phyloP scores from a whole-genome alignment of 1,140 invertebrate species.

The Carcinoscorpius rotundicauda region DNA sequence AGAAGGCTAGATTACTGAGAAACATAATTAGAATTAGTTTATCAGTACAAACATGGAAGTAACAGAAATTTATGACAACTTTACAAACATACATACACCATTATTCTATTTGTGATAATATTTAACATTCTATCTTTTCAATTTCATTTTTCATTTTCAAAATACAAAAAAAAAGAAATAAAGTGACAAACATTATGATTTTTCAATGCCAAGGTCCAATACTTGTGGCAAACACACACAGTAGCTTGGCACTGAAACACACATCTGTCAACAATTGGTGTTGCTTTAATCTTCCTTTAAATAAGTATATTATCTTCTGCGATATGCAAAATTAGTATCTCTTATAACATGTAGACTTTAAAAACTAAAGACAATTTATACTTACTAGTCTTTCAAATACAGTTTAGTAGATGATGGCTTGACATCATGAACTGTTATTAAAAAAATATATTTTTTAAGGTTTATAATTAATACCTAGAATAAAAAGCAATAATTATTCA shows the following conservation, averaged over 20 bases:
- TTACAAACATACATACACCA: background rate
- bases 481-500: too few relatives aligned
- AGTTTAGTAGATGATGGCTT: constrained; percentile 69
- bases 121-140: too few relatives aligned
- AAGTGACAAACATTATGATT: too few relatives aligned
- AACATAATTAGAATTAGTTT: constrained; percentile 8
- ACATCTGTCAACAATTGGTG: too few relatives aligned
- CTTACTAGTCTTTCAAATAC: constrained; percentile 85
- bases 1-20: background rate
- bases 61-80: background rate
- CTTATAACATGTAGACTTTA: constrained; percentile 4
- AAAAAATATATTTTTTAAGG: too few relatives aligned
- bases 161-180: too few relatives aligned
- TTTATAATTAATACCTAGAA: too few relatives aligned
- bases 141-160: too few relatives aligned
- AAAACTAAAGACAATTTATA: constrained; percentile 27
- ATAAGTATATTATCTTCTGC: constrained; percentile 4
- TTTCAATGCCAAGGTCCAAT: too few relatives aligned
- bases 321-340: background rate
- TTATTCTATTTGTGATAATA: too few relatives aligned
- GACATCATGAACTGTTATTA: constrained; percentile 61
- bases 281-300: background rate
- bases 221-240: too few relatives aligned
- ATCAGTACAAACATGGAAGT: background rate
- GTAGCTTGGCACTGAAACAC: too few relatives aligned